Base-by-base conservation (phyloP, 1,140 invertebrate genomes). In the Hypothenemus hampei region DNA sequence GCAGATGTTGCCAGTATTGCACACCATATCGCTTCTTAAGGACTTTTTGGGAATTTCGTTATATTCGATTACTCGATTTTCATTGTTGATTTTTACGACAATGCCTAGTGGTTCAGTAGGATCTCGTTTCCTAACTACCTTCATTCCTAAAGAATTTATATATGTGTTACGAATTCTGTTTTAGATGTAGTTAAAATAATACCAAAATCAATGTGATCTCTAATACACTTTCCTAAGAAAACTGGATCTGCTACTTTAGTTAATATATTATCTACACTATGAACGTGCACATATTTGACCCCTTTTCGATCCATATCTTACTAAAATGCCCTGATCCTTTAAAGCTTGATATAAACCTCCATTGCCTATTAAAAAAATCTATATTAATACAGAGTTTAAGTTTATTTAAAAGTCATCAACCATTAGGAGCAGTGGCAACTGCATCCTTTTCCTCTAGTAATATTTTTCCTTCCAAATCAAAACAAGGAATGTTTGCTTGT, bases 261-360 rank as follows among this genome's bases (percentile, higher is more conserved):
- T 5, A 99, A 78, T 57, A 99, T 97, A 74, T 99, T 99, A 72
- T 99, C 97, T 10, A 99, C 97, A 64, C 94, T 97, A 77, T 98
- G 97, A 3, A 90, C 93, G 72, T 99, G 96, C 8, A 99, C 70
- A 72, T 95, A 95, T 60, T 87, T 76, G 13, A 99, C 83, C 3
- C 89, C 89, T 52, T 91, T 78, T 21, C 71, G 75, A 35, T 81
- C 70, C 79, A 98, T 89, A 65, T 97, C 87, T n/a, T 87, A n/a
- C 77, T 5, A 98, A 66, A 22, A 98, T 81, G 10, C 83, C 84
- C 62, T 85, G 81, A 26, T 80, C 75, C 54, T 81, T 77, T 22
- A 96, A 71, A 1, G 94, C 93, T 36, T 84, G 75, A 71, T 97
- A 99, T 15, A 99, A 77, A 15, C 97, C 97, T 51, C 97, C 97